Conservation (phyloP, 2,797 vertebrate genomes). For the Agapornis canus region DNA sequence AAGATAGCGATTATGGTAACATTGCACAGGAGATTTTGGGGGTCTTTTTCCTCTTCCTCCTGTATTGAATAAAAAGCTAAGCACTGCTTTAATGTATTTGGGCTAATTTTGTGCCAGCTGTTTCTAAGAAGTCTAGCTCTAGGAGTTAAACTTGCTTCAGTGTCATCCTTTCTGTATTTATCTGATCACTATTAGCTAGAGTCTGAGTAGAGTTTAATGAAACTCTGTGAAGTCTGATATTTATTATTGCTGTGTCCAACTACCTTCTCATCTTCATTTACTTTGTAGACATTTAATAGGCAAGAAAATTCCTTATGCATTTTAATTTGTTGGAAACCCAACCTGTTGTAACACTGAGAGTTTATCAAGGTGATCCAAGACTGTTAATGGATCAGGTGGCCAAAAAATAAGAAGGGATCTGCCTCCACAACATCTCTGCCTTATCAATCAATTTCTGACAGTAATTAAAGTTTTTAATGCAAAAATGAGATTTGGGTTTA, state of each 20-base stretch:
- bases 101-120: rapidly evolving
- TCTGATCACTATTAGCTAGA: background rate
- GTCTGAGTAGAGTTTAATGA: background rate
- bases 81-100: background rate
- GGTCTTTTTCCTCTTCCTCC: background rate
- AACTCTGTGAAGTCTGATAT: background rate
- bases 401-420: background rate
- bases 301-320: background rate
- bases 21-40: background rate
- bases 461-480: background rate
- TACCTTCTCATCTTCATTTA: background rate
- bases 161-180: background rate
- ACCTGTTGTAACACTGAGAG: background rate
- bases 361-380: background rate
- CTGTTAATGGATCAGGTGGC: background rate
- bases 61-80: background rate
- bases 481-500: background rate
- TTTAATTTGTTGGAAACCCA: background rate
- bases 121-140: background rate
- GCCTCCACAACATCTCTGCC: background rate
- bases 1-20: background rate
- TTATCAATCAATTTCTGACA: background rate
- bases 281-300: background rate
- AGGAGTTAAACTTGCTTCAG: background rate
- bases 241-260: background rate